A percentile compares a stretch with the other conserved stretches of the same genome.
These are phyloP conservation scores for Dendrocincla tyrannina DNA, from an alignment of 2,797 vertebrate genomes.

Conservation along the genomic window DNA sequence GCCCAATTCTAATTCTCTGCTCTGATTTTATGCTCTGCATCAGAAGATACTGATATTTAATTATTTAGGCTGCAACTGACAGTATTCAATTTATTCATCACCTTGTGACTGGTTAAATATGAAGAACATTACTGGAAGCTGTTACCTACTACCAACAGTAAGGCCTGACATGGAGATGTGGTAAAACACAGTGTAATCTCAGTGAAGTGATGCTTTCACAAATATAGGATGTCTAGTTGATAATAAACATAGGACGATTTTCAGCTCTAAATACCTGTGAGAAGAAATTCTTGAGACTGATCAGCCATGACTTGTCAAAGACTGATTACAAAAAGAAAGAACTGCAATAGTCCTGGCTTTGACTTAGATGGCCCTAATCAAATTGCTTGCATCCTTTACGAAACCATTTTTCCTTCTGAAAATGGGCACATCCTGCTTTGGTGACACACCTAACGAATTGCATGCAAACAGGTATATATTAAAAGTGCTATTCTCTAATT, in stretches of 20 bases:
- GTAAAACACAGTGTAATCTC: background rate
- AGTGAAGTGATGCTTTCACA: background rate
- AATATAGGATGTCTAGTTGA: background rate
- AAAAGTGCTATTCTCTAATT: background rate
- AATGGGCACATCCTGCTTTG: background rate
- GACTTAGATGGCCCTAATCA: background rate
- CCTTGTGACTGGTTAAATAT: background rate
- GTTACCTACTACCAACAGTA: background rate
- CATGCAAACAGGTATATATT: background rate
- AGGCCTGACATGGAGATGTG: background rate
- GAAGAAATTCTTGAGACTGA: background rate
- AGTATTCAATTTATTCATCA: background rate
- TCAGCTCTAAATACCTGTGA: background rate
- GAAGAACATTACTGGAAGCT: background rate
- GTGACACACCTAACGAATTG: fast-evolving
- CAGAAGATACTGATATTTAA: background rate
- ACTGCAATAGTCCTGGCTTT: background rate
- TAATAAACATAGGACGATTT: background rate
- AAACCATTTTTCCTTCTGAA: background rate
- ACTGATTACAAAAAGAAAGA: background rate
- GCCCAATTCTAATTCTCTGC: background rate
- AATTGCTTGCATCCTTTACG: background rate
- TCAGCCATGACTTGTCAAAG: background rate
- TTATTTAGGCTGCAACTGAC: background rate
- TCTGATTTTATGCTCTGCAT: background rate